Conservation (phyloP, 1,140 invertebrate species). For the Aporrectodea caliginosa region DNA sequence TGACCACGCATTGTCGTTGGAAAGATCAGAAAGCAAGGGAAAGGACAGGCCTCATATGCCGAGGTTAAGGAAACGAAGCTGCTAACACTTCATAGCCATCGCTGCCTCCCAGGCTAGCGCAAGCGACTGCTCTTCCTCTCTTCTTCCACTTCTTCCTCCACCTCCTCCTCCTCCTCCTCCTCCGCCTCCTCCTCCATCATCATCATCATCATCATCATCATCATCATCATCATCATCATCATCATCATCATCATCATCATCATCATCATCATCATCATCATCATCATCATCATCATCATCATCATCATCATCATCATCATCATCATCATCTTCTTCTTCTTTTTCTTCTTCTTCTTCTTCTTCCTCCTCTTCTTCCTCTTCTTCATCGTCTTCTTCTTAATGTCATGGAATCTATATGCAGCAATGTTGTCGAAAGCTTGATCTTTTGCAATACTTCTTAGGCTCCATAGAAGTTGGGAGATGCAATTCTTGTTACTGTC, state of each 20-base stretch:
- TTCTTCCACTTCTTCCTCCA: no score
- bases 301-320: conserved; percentile 8
- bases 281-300: conserved; percentile 21
- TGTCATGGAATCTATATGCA: neutral
- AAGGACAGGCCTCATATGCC: no score
- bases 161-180: no score
- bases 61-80: no score
- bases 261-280: conserved; percentile 19
- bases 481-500: no score
- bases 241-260: conserved; percentile 21
- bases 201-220: conserved; percentile 19
- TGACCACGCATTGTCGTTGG: no score
- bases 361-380: neutral
- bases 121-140: no score
- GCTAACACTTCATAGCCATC: no score
- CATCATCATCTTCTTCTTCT: neutral
- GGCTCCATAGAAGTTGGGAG: no score
- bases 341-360: neutral
- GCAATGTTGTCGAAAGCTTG: neutral
- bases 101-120: no score
- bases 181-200: neutral
- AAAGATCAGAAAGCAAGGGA: no score
- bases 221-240: conserved; percentile 21
- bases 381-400: neutral
- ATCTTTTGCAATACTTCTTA: no score